Conservation (phyloP, 2,888 invertebrate genomes). For the Erebia aethiops region DNA sequence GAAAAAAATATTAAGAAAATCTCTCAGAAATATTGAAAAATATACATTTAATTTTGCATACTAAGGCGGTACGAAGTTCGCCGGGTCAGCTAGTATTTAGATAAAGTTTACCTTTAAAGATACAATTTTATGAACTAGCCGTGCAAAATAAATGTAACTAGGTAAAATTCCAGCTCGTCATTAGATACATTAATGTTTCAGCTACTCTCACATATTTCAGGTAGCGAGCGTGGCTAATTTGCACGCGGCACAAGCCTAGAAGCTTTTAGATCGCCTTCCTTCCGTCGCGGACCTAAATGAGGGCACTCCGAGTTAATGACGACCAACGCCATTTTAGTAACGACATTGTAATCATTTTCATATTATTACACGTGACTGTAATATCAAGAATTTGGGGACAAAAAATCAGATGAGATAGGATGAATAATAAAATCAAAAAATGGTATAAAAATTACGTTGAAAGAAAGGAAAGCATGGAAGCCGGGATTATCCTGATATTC, state of each 20-base stretch:
- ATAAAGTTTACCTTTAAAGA: background rate
- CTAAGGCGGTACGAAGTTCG: no score
- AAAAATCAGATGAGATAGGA: background rate
- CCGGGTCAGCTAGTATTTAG: no score
- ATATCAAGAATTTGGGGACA: constrained; percentile 15
- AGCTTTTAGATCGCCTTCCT: constrained; percentile 74
- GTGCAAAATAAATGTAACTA: background rate
- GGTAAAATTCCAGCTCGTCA: constrained; percentile 9
- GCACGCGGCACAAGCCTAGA: constrained; percentile 64
- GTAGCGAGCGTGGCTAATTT: constrained; percentile 73
- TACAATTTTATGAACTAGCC: background rate
- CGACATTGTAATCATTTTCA: constrained; percentile 37
- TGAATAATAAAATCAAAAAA: constrained; percentile 6
- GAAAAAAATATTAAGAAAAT: no score
- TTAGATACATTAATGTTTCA: constrained; percentile 65
- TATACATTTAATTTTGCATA: no score
- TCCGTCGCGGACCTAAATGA: constrained; percentile 72
- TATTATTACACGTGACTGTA: constrained; percentile 34
- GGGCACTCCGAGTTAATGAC: constrained; percentile 76
- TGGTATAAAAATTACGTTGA: background rate
- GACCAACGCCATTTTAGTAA: constrained; percentile 51
- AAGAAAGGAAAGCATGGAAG: background rate
- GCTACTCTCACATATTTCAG: constrained; percentile 64
- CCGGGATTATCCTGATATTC: background rate
- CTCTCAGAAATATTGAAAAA: no score